Base-by-base conservation (phyloP, 1,140 invertebrate species). In the Oppia nitens region DNA sequence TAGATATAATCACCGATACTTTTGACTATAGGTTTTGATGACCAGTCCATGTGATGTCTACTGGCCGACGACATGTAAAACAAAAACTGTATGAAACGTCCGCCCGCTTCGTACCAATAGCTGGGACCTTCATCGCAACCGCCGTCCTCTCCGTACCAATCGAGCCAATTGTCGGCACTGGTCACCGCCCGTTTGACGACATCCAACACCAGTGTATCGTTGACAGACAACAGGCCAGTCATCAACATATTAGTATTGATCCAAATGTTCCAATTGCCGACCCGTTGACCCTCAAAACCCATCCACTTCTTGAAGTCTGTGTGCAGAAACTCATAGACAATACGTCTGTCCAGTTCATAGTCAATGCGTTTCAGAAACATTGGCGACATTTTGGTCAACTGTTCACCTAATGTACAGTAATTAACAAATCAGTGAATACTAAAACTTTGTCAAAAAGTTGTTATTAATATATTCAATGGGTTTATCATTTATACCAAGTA, bases 1-100 rank as follows among this genome's bases (percentile, higher is more conserved):
- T 60, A 57, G n/a, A 28, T 45, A 27, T 57, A 57, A 9, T 58
- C 53, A 27, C 55, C 55, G 4, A 57, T 57, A 40, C 32, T 40
- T 9, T 40, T 6, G 6, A 40, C 17, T 6, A 40, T 6, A 40
- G 17, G 6, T 9, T 40, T 40, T 17, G 32, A 40, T 9, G 32
- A 40, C n/a, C n/a, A 24, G 17, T 57, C 28, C n/a, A 57, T 6
- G 9, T 45, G 50, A 12, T 40, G 6, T 9, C 17, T 17, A 24
- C 6, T 24, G 11, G 55, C 9, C 4, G n/a, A 28, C n/a, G n/a
- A 11, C 55, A 57, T 9, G 6, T 9, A 40, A 11, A 11, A 9
- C 6, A 57, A 6, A 28, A 25, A 57, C 57, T 57, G 55, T 59
- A 57, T 57, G 6, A 57, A 27, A 6, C 53, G 49, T 6, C 55